A percentile compares a stretch with the other conserved stretches of the same genome.
These are phyloP conservation scores for Oncopeltus fasciatus DNA, from an alignment of 1,140 invertebrate species.

Conservation along the genomic window DNA sequence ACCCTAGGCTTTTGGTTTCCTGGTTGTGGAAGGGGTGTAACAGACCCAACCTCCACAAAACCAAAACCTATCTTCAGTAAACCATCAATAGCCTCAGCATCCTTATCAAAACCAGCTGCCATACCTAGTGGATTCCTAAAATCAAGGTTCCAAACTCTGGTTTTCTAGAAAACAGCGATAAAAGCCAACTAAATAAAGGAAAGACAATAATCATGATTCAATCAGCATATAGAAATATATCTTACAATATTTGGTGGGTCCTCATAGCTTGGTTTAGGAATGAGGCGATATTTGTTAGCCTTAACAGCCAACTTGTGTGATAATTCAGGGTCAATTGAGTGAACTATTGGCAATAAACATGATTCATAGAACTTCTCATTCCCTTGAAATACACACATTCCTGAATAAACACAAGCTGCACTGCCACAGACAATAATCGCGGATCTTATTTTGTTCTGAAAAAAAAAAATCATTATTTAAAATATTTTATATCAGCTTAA, in stretches of 20 bases:
- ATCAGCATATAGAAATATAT: slow-evolving; percentile 16
- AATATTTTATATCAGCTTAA: too few relatives aligned
- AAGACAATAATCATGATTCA: slow-evolving; percentile 21
- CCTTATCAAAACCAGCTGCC: slow-evolving; percentile 96
- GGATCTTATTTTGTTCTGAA: slow-evolving; percentile 38
- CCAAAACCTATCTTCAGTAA: slow-evolving; percentile 79
- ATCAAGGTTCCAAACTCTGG: slow-evolving; percentile 49
- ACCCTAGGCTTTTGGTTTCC: slow-evolving; percentile 88
- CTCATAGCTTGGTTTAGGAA: slow-evolving; percentile 38
- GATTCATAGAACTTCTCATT: slow-evolving; percentile 66
- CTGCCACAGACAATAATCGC: slow-evolving; percentile 36
- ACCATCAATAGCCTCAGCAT: slow-evolving; percentile 77
- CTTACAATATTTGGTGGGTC: slow-evolving; percentile 49
- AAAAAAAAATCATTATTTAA: not conserved
- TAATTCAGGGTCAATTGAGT: slow-evolving; percentile 53
- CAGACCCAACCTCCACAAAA: slow-evolving; percentile 91
- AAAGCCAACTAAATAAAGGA: slow-evolving; percentile 4
- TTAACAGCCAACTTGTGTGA: slow-evolving; percentile 63
- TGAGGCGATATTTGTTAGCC: slow-evolving; percentile 56
- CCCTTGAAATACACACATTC: slow-evolving; percentile 46
- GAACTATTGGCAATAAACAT: slow-evolving; percentile 51
- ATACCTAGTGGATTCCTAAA: slow-evolving; percentile 86
- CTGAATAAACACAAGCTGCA: slow-evolving; percentile 43
- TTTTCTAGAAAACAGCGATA: slow-evolving; percentile 36
- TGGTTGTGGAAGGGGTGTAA: slow-evolving; percentile 80